These are phyloP conservation scores for Istiophorus platypterus DNA, from an alignment of 2,113 vertebrate genomes.

Conservation along the genomic window DNA sequence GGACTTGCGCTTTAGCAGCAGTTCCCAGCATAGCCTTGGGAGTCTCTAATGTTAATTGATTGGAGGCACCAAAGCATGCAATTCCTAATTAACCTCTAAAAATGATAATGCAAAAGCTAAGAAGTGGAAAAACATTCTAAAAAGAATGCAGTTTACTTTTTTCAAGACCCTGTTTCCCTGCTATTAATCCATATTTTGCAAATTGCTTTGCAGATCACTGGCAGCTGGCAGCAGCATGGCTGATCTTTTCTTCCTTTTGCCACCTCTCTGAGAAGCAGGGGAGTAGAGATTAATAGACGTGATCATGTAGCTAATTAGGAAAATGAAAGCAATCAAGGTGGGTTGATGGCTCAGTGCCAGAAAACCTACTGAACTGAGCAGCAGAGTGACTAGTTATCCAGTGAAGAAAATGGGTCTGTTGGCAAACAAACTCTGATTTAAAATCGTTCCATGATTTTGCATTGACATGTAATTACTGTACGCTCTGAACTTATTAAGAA, in stretches of 20 bases:
- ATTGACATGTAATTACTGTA: conserved; percentile 1
- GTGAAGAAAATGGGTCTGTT: conserved; percentile 18
- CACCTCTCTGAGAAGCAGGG: conserved; percentile 25
- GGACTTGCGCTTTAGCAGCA: conserved; percentile 32
- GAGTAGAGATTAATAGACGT: conserved; percentile 51
- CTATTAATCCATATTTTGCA: conserved; percentile 19
- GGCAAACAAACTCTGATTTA: conserved; percentile 7
- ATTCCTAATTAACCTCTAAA: conserved; percentile 74
- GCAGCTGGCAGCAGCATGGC: conserved; percentile 9
- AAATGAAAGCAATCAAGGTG: conserved; percentile 64
- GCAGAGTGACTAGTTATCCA: conserved; percentile 1
- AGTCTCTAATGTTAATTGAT: conserved; percentile 78
- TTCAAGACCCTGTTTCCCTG: conserved; percentile 20
- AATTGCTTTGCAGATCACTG: conserved; percentile 36
- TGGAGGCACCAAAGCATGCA: conserved; percentile 56
- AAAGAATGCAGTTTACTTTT: conserved; percentile 44
- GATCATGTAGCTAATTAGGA: conserved; percentile 62
- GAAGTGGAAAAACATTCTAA: conserved; percentile 43
- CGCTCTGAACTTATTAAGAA: conserved; percentile 13
- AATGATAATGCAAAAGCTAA: conserved; percentile 51
- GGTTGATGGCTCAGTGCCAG: conserved; percentile 6
- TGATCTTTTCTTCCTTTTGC: conserved; percentile 36
- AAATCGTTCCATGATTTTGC: conserved; percentile 18
- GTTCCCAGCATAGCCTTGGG: conserved; percentile 45
- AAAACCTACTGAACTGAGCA: conserved; percentile 2